These are phyloP conservation scores for Peromyscus melanophrys DNA, from an alignment of 2,797 vertebrate genomes.

Conservation along the genomic window DNA sequence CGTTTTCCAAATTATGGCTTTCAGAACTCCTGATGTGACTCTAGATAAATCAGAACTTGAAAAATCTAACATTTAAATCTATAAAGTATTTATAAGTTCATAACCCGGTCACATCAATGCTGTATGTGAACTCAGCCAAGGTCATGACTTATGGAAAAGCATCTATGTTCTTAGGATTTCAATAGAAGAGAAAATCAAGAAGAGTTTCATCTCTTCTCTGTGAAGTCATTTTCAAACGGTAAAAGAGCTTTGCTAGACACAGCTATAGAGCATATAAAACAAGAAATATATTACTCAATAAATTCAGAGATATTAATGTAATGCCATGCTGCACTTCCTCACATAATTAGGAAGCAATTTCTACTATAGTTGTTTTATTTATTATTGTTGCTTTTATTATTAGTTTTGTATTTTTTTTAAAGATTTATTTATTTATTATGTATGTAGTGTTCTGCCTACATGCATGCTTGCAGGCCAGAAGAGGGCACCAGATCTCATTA, in stretches of 20 bases:
- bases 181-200: background rate
- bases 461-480: too few relatives aligned
- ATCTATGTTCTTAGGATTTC: constrained; percentile 55
- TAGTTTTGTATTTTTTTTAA: too few relatives aligned
- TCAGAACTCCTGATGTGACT: constrained; percentile 55
- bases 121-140: constrained; percentile 35
- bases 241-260: constrained; percentile 21
- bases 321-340: background rate
- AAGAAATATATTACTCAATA: constrained; percentile 41
- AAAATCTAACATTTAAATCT: constrained; percentile 57
- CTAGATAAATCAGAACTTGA: constrained; percentile 30
- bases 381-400: background rate
- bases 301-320: background rate
- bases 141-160: constrained; percentile 41
- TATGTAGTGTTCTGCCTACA: too few relatives aligned
- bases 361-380: background rate
- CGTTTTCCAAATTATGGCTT: constrained; percentile 61
- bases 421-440: too few relatives aligned
- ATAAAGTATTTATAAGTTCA: constrained; percentile 69
- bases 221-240: background rate
- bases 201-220: background rate
- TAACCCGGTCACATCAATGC: constrained; percentile 16
- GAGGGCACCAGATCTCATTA: too few relatives aligned
- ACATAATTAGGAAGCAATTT: constrained; percentile 2
- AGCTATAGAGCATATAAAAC: background rate